phyloP scores from a whole-genome alignment of 2,797 vertebrate genomes.

The Toxotes lorentzi region DNA sequence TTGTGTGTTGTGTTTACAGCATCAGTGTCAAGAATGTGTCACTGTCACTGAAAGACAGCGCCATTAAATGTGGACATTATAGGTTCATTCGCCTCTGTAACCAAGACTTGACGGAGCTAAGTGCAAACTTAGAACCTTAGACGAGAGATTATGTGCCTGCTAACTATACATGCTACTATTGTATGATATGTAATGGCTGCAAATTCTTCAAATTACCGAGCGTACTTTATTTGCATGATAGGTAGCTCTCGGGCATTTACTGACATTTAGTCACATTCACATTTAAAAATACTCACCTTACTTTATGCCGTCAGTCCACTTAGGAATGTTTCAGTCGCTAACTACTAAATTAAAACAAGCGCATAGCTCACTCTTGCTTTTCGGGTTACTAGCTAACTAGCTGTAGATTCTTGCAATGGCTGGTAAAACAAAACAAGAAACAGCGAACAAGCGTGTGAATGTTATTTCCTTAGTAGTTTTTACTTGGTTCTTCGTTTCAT shows the following conservation, averaged over 20 bases:
- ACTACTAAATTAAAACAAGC: not conserved
- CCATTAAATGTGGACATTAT: not conserved
- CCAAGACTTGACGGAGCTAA: not conserved
- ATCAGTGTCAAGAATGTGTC: not conserved
- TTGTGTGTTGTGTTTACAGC: not conserved
- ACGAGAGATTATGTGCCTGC: not conserved
- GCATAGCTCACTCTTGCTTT: constrained; percentile 6
- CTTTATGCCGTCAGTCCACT: constrained; percentile 5
- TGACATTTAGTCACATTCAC: not conserved
- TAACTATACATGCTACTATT: not conserved
- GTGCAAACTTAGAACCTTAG: not conserved
- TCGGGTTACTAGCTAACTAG: not conserved
- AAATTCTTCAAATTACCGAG: not conserved
- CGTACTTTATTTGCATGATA: not conserved
- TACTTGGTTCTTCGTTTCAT: constrained; percentile 24
- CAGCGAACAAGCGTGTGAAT: not conserved
- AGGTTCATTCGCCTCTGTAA: not conserved
- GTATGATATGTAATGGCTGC: not conserved
- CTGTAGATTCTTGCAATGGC: not conserved
- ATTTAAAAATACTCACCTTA: constrained; percentile 56
- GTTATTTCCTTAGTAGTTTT: constrained; percentile 35
- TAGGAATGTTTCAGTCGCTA: not conserved
- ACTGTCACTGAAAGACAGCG: not conserved
- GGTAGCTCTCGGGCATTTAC: not conserved
- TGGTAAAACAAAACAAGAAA: constrained; percentile 32